A percentile compares a stretch with the other conserved stretches of the same genome.
Conservation (phyloP, 1,140 invertebrate species). For the Reticulitermes speratus region DNA sequence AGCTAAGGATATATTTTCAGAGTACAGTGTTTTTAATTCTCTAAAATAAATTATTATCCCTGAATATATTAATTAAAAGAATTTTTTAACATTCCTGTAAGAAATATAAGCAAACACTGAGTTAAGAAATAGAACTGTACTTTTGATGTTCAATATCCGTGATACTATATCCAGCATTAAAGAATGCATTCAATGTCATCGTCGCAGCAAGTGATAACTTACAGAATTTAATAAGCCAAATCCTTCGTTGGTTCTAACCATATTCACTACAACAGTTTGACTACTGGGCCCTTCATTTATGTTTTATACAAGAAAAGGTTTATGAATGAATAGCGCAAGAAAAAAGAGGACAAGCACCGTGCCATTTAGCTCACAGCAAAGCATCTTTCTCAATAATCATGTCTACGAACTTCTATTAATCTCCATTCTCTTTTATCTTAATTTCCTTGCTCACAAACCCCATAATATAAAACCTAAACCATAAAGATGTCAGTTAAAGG, state of each 20-base stretch:
- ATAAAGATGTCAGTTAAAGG: slow-evolving; percentile 8
- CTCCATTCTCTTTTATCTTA: background rate
- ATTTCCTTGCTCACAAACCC: background rate
- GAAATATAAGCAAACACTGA: too few species aligned
- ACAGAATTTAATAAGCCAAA: background rate
- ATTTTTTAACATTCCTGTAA: too few species aligned
- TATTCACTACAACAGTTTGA: background rate
- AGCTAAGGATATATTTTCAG: too few species aligned
- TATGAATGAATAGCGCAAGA: background rate
- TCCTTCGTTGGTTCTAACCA: background rate
- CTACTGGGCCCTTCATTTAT: background rate
- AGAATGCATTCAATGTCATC: background rate
- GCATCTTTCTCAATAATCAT: background rate
- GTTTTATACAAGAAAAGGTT: background rate
- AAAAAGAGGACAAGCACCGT: background rate
- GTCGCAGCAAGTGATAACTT: too few species aligned
- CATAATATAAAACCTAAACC: slow-evolving; percentile 15
- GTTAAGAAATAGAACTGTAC: too few species aligned
- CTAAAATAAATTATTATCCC: too few species aligned
- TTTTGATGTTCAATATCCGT: too few species aligned
- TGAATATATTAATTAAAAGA: too few species aligned
- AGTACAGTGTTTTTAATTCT: too few species aligned
- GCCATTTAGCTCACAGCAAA: background rate
- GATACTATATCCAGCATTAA: too few species aligned
- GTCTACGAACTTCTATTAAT: background rate